A percentile compares a stretch with the other conserved stretches of the same genome.
These are phyloP conservation scores for Fregata magnificens DNA, from an alignment of 2,113 vertebrate genomes.

Conservation along the genomic window DNA sequence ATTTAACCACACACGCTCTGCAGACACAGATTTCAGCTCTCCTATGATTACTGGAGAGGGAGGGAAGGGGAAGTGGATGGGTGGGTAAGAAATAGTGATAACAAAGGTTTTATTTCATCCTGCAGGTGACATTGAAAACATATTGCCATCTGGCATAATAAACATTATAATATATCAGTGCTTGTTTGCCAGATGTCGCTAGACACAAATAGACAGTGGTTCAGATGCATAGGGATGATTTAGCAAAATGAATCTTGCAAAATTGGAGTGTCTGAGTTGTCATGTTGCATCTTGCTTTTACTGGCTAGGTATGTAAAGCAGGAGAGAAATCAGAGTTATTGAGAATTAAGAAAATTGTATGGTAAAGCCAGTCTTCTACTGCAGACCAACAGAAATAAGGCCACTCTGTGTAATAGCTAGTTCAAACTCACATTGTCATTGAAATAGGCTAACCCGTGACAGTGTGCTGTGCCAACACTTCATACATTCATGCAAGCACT, in stretches of 20 bases:
- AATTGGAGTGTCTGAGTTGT: conserved; percentile 44
- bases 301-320: conserved; percentile 21
- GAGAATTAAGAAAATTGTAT: neutral
- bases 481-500: neutral
- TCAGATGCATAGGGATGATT: conserved; percentile 61
- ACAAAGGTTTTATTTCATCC: conserved; percentile 52
- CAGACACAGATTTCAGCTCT: neutral
- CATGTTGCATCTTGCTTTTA: conserved; percentile 39
- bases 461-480: neutral
- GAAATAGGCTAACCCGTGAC: neutral
- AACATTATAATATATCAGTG: conserved; percentile 71
- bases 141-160: conserved; percentile 73
- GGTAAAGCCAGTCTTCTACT: neutral
- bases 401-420: neutral
- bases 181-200: conserved; percentile 79
- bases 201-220: conserved; percentile 53
- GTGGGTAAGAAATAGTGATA: conserved; percentile 12
- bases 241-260: conserved; percentile 67
- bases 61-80: neutral
- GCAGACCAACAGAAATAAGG: neutral
- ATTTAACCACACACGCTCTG: neutral
- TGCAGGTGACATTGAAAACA: conserved; percentile 75
- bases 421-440: neutral
- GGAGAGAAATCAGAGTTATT: neutral
- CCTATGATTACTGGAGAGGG: neutral